Evolutionary conservation across 2,113 vertebrate genomes (phyloP).

Genomic region (Monopterus albus): DNA sequence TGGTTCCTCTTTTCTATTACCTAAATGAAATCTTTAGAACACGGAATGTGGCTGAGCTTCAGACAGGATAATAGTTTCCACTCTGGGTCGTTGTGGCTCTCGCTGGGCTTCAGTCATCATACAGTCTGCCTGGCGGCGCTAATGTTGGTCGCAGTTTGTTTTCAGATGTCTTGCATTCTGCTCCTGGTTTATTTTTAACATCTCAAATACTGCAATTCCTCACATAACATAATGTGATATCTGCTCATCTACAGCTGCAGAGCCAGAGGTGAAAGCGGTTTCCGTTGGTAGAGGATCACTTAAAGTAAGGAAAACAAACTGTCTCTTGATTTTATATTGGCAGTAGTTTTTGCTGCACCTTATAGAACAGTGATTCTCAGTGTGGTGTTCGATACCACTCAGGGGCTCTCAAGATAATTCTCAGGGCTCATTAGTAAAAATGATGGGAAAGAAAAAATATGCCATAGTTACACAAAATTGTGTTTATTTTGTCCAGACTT

Average conservation of each 20-base stretch:
- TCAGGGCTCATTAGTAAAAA: background rate
- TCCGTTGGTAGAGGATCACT: background rate
- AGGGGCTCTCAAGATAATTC: slow-evolving; percentile 8
- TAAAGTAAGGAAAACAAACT: slow-evolving; percentile 3
- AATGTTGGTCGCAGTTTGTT: slow-evolving; percentile 37
- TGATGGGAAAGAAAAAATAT: background rate
- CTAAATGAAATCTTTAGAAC: no score
- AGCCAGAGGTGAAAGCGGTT: background rate
- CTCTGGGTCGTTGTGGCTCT: slow-evolving; percentile 35
- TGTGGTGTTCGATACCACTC: background rate
- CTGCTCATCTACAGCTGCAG: slow-evolving; percentile 8
- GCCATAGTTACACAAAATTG: background rate
- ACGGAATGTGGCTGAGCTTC: slow-evolving; percentile 43
- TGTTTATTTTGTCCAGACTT: slow-evolving; percentile 11
- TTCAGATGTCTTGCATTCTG: slow-evolving; percentile 27
- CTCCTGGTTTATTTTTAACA: slow-evolving; percentile 27
- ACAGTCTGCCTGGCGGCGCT: background rate
- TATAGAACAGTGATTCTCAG: slow-evolving; percentile 3
- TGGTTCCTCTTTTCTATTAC: slow-evolving; percentile 65
- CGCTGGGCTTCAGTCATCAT: slow-evolving; percentile 23
- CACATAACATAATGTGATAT: background rate
- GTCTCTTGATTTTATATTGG: slow-evolving; percentile 8
- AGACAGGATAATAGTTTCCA: slow-evolving; percentile 69
- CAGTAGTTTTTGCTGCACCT: background rate
- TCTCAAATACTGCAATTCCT: slow-evolving; percentile 23